These are phyloP conservation scores for Enteromius thamalakanensis DNA, from an alignment of 2,797 vertebrate genomes.

Conservation along the genomic window DNA sequence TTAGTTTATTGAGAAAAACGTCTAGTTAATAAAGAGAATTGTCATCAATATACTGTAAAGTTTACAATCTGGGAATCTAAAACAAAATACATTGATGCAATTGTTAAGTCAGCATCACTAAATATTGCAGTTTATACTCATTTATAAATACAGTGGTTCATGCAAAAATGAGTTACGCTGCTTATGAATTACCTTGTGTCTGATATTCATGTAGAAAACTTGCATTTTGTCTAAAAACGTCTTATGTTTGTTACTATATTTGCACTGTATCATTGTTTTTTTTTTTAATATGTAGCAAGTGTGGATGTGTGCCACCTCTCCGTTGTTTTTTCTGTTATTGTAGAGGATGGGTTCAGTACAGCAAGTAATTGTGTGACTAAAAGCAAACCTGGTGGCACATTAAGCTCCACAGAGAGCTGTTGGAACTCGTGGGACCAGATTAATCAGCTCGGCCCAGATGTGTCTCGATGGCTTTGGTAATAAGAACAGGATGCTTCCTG, in stretches of 20 bases:
- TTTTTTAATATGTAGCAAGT: not conserved
- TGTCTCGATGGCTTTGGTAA: conserved; percentile 30
- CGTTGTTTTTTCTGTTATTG: conserved; percentile 39
- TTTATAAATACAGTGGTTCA: not conserved
- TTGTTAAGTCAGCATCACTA: no score
- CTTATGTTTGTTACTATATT: not conserved
- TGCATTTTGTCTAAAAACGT: not conserved
- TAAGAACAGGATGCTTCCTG: conserved; percentile 7
- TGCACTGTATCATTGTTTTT: not conserved
- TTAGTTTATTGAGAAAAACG: no score
- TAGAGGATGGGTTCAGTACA: conserved; percentile 1
- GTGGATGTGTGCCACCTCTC: not conserved
- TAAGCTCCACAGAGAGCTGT: conserved; percentile 36
- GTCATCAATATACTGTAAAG: no score
- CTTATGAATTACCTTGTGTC: not conserved
- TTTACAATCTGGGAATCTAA: no score
- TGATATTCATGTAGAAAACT: not conserved
- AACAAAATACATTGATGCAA: no score
- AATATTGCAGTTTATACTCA: no score
- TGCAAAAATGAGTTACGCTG: not conserved
- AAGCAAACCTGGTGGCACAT: conserved; percentile 22
- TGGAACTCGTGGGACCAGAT: conserved; percentile 37
- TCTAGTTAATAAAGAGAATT: no score
- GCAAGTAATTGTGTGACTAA: conserved; percentile 3
- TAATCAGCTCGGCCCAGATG: conserved; percentile 55